Conservation (phyloP, 2,888 invertebrate genomes). For the Hylaea fasciaria region DNA sequence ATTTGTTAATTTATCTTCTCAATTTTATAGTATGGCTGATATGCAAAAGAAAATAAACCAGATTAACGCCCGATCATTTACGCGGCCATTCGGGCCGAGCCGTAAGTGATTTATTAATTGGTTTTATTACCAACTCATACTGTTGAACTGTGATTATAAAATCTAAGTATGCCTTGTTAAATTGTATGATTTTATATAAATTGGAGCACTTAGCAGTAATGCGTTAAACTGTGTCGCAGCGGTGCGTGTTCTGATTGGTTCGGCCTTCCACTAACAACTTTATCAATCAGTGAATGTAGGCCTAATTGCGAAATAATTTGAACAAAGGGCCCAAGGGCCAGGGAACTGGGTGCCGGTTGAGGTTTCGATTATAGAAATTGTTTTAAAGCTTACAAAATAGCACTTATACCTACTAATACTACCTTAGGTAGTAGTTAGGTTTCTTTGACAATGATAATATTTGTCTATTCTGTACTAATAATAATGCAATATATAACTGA, state of each 20-base stretch:
- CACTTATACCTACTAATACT: not conserved
- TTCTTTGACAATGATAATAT: too few species aligned
- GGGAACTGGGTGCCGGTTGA: not conserved
- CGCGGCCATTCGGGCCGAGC: too few species aligned
- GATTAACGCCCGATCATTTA: too few species aligned
- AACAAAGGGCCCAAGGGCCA: conserved; percentile 19
- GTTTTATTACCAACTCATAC: too few species aligned
- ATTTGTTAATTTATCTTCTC: too few species aligned
- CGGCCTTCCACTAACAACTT: conserved; percentile 45
- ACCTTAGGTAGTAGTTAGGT: too few species aligned
- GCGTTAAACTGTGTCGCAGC: conserved; percentile 31
- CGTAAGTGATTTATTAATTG: too few species aligned
- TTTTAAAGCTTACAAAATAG: not conserved
- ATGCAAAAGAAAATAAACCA: too few species aligned
- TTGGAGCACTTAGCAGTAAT: conserved; percentile 16
- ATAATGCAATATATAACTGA: too few species aligned
- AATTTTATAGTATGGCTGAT: too few species aligned
- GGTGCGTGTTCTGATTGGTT: conserved; percentile 37
- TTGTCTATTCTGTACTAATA: too few species aligned
- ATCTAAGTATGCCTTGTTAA: not conserved
- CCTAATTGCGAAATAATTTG: conserved; percentile 41
- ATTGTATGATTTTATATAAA: conserved; percentile 20
- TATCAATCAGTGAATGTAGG: conserved; percentile 55
- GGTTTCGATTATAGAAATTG: conserved; percentile 2
- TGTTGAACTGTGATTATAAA: too few species aligned